A percentile compares a stretch with the other conserved stretches of the same genome.
phyloP scores from a whole-genome alignment of 2,113 vertebrate genomes.

The Meles meles region DNA sequence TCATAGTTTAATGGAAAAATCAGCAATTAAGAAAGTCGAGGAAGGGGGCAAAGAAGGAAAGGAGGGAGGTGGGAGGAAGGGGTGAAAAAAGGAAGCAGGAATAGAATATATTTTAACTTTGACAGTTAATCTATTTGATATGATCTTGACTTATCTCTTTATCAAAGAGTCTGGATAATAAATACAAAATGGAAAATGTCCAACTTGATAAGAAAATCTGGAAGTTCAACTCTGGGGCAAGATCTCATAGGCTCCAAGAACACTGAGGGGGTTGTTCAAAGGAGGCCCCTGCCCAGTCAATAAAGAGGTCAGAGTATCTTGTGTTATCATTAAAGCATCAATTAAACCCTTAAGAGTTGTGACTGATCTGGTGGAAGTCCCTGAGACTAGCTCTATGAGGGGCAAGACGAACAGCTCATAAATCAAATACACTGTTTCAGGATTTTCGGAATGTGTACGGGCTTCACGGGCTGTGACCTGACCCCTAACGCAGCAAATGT shows the following conservation, averaged over 20 bases:
- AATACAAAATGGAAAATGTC: constrained; percentile 36
- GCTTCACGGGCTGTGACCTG: not conserved
- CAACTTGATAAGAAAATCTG: constrained; percentile 19
- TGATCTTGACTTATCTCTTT: not conserved
- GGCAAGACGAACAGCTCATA: not conserved
- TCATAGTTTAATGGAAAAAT: not conserved
- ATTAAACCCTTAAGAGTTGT: constrained; percentile 18
- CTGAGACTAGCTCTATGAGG: not conserved
- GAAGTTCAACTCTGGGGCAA: constrained; percentile 54
- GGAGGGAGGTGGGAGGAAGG: too few species aligned
- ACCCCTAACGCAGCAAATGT: not conserved
- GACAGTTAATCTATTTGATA: not conserved
- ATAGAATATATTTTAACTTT: not conserved
- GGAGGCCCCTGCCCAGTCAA: not conserved
- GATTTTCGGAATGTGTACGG: not conserved
- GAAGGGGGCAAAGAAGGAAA: not conserved
- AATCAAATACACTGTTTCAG: not conserved
- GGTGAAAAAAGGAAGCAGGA: not conserved
- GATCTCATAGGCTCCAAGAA: not conserved
- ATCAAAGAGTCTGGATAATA: not conserved
- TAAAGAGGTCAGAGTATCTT: not conserved
- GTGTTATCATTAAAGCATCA: constrained; percentile 2
- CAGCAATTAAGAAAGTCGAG: not conserved
- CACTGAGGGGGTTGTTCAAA: not conserved
- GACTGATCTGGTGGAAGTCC: not conserved